phyloP scores from a whole-genome alignment of 2,888 invertebrate species.

The Gortyna flavago region DNA sequence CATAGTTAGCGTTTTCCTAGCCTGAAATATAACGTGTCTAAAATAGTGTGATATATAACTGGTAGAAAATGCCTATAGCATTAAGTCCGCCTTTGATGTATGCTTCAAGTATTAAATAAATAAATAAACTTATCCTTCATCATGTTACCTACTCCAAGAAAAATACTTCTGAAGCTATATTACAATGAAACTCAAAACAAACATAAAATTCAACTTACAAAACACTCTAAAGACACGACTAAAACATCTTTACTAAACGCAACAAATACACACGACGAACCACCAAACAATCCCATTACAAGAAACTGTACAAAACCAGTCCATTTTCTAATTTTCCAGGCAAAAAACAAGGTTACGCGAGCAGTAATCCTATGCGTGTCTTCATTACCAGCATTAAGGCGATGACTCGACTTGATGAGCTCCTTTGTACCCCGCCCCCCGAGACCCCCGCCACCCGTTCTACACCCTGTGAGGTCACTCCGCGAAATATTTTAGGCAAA shows the following conservation, averaged over 20 bases:
- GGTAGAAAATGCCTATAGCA: neutral
- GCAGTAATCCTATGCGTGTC: slow-evolving; percentile 65
- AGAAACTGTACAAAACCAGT: slow-evolving; percentile 15
- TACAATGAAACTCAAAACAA: slow-evolving; percentile 11
- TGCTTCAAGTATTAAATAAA: neutral
- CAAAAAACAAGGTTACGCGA: slow-evolving; percentile 51
- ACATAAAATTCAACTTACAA: slow-evolving; percentile 15
- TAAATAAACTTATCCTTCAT: neutral
- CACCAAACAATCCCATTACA: slow-evolving; percentile 29
- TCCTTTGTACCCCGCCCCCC: slow-evolving; percentile 52
- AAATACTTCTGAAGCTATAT: neutral
- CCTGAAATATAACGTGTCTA: neutral
- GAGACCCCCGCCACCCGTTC: slow-evolving; percentile 3
- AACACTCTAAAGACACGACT: slow-evolving; percentile 1
- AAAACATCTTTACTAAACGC: neutral
- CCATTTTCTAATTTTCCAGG: slow-evolving; percentile 46
- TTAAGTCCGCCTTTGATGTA: neutral
- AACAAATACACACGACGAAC: slow-evolving; percentile 18
- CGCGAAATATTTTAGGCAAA: slow-evolving; percentile 56
- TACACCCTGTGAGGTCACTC: slow-evolving; percentile 36
- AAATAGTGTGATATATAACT: neutral
- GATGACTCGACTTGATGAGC: slow-evolving; percentile 77
- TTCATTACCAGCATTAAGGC: slow-evolving; percentile 74
- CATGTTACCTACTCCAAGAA: neutral
- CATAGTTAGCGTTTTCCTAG: neutral